Percentiles rank a stretch among this genome's conserved stretches.
phyloP scores from a whole-genome alignment of 2,797 vertebrate species.

The Fistularia commersonii region DNA sequence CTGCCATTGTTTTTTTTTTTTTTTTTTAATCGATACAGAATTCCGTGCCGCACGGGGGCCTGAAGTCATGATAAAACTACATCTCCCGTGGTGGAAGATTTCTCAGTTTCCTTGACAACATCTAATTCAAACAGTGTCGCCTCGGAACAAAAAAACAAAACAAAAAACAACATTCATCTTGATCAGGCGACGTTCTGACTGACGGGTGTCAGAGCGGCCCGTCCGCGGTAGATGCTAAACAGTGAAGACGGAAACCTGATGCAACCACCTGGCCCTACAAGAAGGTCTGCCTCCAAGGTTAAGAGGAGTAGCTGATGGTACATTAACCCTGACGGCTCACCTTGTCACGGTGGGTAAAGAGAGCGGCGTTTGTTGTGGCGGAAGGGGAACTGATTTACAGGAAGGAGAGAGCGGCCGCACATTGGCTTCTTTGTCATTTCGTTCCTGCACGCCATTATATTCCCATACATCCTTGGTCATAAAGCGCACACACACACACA shows the following conservation, averaged over 20 bases:
- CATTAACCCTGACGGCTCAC: conserved; percentile 55
- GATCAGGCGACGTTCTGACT: conserved; percentile 24
- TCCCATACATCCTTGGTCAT: conserved; percentile 8
- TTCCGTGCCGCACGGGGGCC: too few species aligned
- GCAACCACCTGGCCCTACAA: conserved; percentile 3
- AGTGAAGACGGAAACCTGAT: conserved; percentile 35
- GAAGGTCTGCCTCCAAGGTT: conserved; percentile 40
- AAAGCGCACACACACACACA: neutral
- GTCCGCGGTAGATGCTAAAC: conserved; percentile 14
- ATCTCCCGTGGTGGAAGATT: neutral
- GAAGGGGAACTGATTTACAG: conserved; percentile 35
- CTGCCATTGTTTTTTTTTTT: too few species aligned
- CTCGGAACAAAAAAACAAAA: conserved; percentile 4
- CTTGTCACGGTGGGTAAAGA: conserved; percentile 29
- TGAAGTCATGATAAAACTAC: too few species aligned
- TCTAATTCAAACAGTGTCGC: conserved; percentile 13
- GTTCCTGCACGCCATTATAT: conserved; percentile 12
- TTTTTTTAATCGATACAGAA: too few species aligned
- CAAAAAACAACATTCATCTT: conserved; percentile 7
- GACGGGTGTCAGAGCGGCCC: conserved; percentile 27
- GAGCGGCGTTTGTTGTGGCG: conserved; percentile 1
- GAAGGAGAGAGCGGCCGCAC: neutral
- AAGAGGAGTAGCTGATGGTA: conserved; percentile 47
- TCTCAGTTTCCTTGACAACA: conserved; percentile 16
- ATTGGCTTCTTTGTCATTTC: neutral